Percentiles rank a stretch among this genome's conserved stretches.
phyloP scores from a whole-genome alignment of 1,140 invertebrate genomes.

The Nylanderia fulva region DNA sequence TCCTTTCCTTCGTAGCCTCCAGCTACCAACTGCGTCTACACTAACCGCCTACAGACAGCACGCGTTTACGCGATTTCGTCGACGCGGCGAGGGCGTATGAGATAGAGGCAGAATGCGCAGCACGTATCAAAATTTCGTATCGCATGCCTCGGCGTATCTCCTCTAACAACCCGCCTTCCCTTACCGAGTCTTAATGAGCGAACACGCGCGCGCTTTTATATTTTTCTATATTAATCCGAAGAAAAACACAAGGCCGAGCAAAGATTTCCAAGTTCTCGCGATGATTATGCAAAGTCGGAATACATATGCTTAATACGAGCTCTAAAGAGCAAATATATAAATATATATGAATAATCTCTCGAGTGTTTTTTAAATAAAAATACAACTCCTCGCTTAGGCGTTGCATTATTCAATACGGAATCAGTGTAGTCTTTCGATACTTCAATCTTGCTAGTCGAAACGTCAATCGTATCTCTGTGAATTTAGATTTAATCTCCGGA shows the following conservation, averaged over 20 bases:
- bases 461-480: conserved; percentile 31
- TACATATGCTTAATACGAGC: not conserved
- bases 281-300: not conserved
- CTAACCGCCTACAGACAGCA: conserved; percentile 64
- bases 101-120: conserved; percentile 73
- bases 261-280: not conserved
- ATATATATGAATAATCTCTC: too few species aligned
- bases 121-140: conserved; percentile 83
- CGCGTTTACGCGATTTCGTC: conserved; percentile 68
- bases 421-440: conserved; percentile 10
- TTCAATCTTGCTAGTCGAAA: conserved; percentile 32
- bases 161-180: conserved; percentile 21
- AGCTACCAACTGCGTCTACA: conserved; percentile 47
- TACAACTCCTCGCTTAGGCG: not conserved
- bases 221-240: conserved; percentile 30
- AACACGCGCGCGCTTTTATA: conserved; percentile 6
- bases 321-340: not conserved
- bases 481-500: conserved; percentile 45
- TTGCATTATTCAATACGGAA: not conserved
- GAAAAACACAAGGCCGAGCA: not conserved
- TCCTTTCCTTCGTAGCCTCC: not conserved
- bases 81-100: conserved; percentile 12
- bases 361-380: not conserved
- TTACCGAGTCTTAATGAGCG: conserved; percentile 18
- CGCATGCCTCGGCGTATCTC: conserved; percentile 32